Percentiles rank a stretch among this genome's conserved stretches.
These are phyloP conservation scores for Astatotilapia flaviijosephi DNA, from an alignment of 2,113 vertebrate species.

Conservation along the genomic window DNA sequence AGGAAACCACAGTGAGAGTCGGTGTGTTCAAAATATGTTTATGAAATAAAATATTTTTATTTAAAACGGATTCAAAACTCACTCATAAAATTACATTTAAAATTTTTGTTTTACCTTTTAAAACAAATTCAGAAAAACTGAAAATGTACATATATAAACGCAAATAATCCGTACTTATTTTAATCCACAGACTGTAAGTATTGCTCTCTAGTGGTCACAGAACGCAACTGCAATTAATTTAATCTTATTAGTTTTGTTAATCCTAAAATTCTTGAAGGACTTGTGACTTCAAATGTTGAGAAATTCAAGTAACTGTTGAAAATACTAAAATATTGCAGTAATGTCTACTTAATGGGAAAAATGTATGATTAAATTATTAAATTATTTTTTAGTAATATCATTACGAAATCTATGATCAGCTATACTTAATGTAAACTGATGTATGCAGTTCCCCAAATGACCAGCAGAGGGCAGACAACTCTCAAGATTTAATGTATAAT, in stretches of 20 bases:
- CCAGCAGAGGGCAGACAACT: background rate
- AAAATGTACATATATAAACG: background rate
- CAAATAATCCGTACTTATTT: background rate
- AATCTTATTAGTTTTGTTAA: background rate
- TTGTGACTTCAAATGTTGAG: background rate
- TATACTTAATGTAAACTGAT: background rate
- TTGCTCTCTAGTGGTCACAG: background rate
- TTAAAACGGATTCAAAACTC: background rate
- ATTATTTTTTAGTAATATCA: background rate
- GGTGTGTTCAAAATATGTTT: background rate
- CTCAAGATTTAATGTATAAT: background rate
- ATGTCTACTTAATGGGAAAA: background rate
- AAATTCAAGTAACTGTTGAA: background rate
- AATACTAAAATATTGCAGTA: background rate
- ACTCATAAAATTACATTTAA: background rate
- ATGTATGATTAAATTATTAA: accelerated
- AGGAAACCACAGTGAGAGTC: background rate
- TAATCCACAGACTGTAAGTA: background rate
- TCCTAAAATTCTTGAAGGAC: background rate
- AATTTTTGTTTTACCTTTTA: background rate
- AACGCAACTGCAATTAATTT: background rate
- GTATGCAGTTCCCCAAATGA: background rate
- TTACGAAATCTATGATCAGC: background rate
- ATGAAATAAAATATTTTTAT: background rate
- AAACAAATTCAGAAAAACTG: background rate